Evolutionary conservation across 2,888 invertebrate species (phyloP).

Genomic region (Temnothorax unifasciatus): DNA sequence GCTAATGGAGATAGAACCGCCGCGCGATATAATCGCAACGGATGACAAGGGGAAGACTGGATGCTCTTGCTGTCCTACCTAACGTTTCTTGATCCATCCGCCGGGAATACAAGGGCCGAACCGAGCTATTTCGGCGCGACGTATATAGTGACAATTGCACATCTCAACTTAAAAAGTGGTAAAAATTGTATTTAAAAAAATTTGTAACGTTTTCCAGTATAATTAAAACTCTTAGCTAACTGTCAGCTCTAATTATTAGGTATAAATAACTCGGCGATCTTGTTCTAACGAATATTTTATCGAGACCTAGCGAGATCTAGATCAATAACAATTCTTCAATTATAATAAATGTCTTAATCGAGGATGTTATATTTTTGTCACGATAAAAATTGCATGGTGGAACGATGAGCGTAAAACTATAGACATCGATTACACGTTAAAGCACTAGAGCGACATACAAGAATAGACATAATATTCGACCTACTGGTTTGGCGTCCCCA

Average conservation of each 20-base stretch:
- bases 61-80: conserved; percentile 47
- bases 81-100: conserved; percentile 42
- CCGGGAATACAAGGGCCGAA: conserved; percentile 51
- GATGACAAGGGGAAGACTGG: conserved; percentile 19
- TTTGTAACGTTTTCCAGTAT: background rate
- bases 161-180: background rate
- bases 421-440: background rate
- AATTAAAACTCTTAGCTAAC: background rate
- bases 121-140: conserved; percentile 16
- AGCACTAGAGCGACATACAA: background rate
- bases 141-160: conserved; percentile 3
- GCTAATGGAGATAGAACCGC: conserved; percentile 61
- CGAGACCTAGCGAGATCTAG: background rate
- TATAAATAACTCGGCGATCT: background rate
- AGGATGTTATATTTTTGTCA: background rate
- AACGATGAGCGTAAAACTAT: background rate
- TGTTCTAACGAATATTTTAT: background rate
- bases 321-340: background rate
- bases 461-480: conserved; percentile 29
- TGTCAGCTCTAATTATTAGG: background rate
- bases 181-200: background rate
- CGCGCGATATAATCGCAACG: conserved; percentile 56
- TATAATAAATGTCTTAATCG: background rate
- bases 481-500: background rate
- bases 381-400: background rate